Evolutionary conservation across 2,797 vertebrate genomes (phyloP), one percentile per base, ranked within the genome.

Genomic region (Schizopygopsis malacanthus): DNA sequence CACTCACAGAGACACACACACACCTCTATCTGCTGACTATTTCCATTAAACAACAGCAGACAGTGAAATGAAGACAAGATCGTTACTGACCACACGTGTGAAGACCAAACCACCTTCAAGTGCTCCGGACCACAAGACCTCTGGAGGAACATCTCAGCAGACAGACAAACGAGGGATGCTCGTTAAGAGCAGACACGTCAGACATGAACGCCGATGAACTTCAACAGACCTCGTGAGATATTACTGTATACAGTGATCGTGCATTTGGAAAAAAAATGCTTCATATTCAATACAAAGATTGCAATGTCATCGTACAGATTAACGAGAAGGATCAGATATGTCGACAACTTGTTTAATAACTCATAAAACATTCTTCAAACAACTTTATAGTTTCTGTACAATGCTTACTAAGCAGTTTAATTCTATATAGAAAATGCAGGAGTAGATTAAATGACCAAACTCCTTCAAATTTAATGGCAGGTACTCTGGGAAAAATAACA

Each of bases 401-500:
- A 97, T 94, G 97, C 96, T 98, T 96, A 96, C 96, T 97, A 96
- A 98, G 97, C 96, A 95, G 95, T 96, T 97, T 97, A 97, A 97
- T 97, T 96, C 96, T 97, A 96, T 93, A 97, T 98, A 98, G 97
- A 78, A 99, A 99, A 99, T 95, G 95, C 97, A 97, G 96, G 97
- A 95, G 95, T 96, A 95, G 95, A 95, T 97, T 95, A 96, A 98
- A 98, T 88, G 85, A 87, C 73, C 83, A 85, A 88, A 87, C 97
- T 97, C 98, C 98, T 97, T 98, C 96, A 97, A 97, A 98, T 99
- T 97, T 97, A 98, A 98, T 98, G 98, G 97, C 98, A 98, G 97
- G 97, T 98, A 98, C 96, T 98, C 97, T 98, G 95, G 97, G 93
- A 93, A 98, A 98, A 96, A 98, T 96, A 96, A 98, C 97, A 98